Percentiles rank a stretch among this genome's conserved stretches.
These are phyloP conservation scores for Grapholita molesta DNA, from an alignment of 1,140 invertebrate species.

Conservation along the genomic window DNA sequence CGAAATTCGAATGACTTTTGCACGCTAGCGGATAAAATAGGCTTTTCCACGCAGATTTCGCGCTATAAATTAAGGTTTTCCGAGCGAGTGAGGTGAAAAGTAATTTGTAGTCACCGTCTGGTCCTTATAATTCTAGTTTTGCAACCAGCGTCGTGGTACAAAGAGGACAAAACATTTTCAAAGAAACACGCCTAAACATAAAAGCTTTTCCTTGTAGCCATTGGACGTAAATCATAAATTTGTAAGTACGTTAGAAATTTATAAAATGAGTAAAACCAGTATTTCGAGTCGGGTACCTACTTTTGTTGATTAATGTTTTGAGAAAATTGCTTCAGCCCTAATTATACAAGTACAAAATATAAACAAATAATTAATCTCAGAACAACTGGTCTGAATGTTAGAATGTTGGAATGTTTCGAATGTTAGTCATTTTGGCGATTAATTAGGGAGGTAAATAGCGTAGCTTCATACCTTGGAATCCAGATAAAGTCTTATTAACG, in stretches of 20 bases:
- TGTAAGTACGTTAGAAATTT: neutral
- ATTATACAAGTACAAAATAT: neutral
- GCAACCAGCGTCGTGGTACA: neutral
- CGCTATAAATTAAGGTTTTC: too few species aligned
- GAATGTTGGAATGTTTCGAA: too few species aligned
- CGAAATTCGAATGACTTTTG: too few species aligned
- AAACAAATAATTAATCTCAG: too few species aligned
- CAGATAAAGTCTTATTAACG: too few species aligned
- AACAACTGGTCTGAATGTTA: too few species aligned
- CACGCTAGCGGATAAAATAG: too few species aligned
- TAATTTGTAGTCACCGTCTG: neutral
- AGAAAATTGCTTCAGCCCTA: neutral
- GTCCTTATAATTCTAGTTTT: neutral
- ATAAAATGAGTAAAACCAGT: neutral
- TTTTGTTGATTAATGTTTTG: neutral
- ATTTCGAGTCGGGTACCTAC: neutral
- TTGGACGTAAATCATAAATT: neutral
- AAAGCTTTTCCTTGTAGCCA: neutral
- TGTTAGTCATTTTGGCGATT: too few species aligned
- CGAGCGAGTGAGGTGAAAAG: too few species aligned
- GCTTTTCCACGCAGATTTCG: too few species aligned
- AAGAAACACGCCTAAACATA: neutral
- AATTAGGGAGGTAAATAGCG: too few species aligned
- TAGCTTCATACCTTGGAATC: too few species aligned
- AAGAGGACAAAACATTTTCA: neutral